These are phyloP conservation scores for Cyprinodon variegatus DNA, from an alignment of 2,113 vertebrate genomes.

Conservation along the genomic window DNA sequence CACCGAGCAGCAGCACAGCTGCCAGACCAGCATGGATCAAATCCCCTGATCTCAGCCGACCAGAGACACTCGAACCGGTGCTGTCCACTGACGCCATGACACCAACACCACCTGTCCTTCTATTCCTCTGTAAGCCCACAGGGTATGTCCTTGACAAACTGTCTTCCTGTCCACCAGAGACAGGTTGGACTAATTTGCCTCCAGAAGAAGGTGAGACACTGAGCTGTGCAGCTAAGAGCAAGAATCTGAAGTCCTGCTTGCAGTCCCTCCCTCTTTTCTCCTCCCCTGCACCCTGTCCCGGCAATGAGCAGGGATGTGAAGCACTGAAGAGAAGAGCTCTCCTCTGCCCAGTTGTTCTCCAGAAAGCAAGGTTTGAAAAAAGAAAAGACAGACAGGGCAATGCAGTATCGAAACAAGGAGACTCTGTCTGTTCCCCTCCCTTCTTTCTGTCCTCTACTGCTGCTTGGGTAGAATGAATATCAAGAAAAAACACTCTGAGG, in stretches of 20 bases:
- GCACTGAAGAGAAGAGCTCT: slow-evolving; percentile 34
- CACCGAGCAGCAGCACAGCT: slow-evolving; percentile 71
- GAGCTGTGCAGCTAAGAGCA: slow-evolving; percentile 45
- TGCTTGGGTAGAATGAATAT: slow-evolving; percentile 43
- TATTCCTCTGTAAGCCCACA: slow-evolving; percentile 15
- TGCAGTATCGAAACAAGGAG: slow-evolving; percentile 47
- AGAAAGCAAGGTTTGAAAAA: slow-evolving; percentile 17
- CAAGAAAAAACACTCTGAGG: slow-evolving; percentile 41
- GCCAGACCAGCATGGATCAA: slow-evolving; percentile 64
- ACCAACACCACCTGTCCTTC: slow-evolving; percentile 41
- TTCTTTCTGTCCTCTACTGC: slow-evolving; percentile 25
- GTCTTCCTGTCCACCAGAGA: slow-evolving; percentile 25
- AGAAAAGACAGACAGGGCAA: slow-evolving; percentile 45
- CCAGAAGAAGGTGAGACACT: slow-evolving; percentile 57
- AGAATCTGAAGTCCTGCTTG: slow-evolving; percentile 57
- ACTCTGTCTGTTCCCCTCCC: slow-evolving; percentile 22
- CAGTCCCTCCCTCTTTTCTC: slow-evolving; percentile 63
- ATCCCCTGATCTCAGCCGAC: slow-evolving; percentile 64
- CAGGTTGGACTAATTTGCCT: slow-evolving; percentile 40
- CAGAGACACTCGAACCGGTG: slow-evolving; percentile 56
- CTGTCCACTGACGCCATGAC: slow-evolving; percentile 73
- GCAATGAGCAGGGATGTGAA: slow-evolving; percentile 55
- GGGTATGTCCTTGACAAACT: slow-evolving; percentile 28
- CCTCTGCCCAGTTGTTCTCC: slow-evolving; percentile 29
- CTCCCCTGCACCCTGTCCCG: slow-evolving; percentile 70